Base-by-base conservation (phyloP, 2,797 vertebrate species). In the Paratrypauchen microcephalus region DNA sequence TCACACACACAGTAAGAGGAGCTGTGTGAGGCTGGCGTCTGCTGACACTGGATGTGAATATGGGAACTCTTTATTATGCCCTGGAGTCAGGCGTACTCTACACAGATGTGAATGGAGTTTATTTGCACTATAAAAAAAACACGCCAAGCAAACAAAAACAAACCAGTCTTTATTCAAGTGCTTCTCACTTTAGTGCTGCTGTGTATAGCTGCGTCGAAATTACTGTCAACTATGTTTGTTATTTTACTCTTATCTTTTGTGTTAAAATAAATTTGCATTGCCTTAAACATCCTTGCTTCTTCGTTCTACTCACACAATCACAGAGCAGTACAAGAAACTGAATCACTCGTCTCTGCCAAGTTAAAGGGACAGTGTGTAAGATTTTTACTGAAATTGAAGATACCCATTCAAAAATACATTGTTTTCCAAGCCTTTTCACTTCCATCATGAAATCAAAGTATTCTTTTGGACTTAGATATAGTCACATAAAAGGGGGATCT, bases 41-140 rank as follows among this genome's bases (percentile, higher is more conserved):
- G 66, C 28, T 75, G 72, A 82, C 58, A 74, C 50, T 24, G 36
- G n/a, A 65, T 24, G 60, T 19, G 36, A 72, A 62, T 6, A 71
- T 66, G 52, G 23, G 48, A 54, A 21, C 4, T 5, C n/a, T 76
- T 45, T 71, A 65, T 50, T 32, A 56, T 69, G 21, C 60, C 71
- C 63, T 15, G 13, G 50, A 69, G 50, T 47, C 24, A 54, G 30
- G 48, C 47, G 13, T 61, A 48, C 24, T 28, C 12, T 2, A 12
- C 21, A 56, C 13, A 69, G 23, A 74, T 26, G 47, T 36, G 1
- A 15, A 63, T 52, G n/a, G 55, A 77, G 45, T 48, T 41, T 61
- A 5, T 45, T 55, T 73, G 32, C 54, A 26, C 7, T 12, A 54
- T 28, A 16, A 19, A 50, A 50, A 61, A 71, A 26, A 60, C 50